Evolutionary conservation across 2,113 vertebrate species (phyloP), one percentile per base, ranked within the genome.

Genomic region (Xiphias gladius): DNA sequence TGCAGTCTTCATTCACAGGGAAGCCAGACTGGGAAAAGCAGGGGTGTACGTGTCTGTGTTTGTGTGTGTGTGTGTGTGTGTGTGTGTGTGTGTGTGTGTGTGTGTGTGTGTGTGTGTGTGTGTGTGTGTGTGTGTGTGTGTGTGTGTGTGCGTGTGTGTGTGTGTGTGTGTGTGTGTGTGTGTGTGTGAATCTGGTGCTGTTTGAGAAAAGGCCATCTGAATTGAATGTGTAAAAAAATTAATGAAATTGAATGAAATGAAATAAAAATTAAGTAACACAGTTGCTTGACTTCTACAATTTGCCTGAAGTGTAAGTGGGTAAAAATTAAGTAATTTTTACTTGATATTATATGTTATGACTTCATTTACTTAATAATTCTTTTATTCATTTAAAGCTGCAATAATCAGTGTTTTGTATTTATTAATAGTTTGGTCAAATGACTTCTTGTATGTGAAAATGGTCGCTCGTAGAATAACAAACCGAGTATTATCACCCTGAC

Each of bases 1-100:
- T 83, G 69, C 55, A 81, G 82, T 28, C 64, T 82, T 89, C 89
- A 86, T 91, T 91, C 92, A 93, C 87, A 88, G 73, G 81, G 83
- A 84, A 64, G 70, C 86, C 50, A 13, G 76, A 84, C 59, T 89
- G 84, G 79, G 84, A 92, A 88, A 86, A 85, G 72, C 84, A 86
- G 87, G 84, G 70, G 48, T 71, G 73, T 64, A 6, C 66, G 84
- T 73, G 79, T 46, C 76, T 79, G 70, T 70, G 35, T 73, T 50
- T 66, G 61, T 84, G 77, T 76, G 71, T 85, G 69, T 70, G 65
- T 73, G 52, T 72, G 59, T 76, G 73, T 57, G 54, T 62, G 30
- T 70, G 70, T 70, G 35, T 73, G 55, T 66, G 61, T 84, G 77
- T 76, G 71, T 85, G 69, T 70, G 65, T 73, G 52, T 72, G 59